Evolutionary conservation across 2,888 invertebrate genomes (phyloP).

Genomic region (Ametastegia equiseti): DNA sequence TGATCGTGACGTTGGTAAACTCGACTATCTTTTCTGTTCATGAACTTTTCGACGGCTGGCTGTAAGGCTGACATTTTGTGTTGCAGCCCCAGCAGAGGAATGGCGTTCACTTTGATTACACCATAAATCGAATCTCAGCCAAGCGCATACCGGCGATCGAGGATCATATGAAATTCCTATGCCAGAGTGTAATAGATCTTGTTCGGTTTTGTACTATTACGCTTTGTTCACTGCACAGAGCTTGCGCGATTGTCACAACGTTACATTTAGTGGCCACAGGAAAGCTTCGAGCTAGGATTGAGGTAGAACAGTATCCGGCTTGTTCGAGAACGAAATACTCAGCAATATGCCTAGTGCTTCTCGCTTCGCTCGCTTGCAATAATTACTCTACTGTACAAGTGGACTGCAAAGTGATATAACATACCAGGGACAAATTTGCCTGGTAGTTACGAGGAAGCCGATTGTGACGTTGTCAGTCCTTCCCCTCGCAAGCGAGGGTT

Average conservation of each 20-base stretch:
- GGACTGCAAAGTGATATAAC: neutral
- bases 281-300: neutral
- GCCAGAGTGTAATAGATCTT: slow-evolving; percentile 26
- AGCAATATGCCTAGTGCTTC: neutral
- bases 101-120: slow-evolving; percentile 66
- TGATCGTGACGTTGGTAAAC: too few species aligned
- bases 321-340: neutral
- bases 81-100: neutral
- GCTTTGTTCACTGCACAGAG: neutral
- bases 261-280: neutral
- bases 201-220: slow-evolving; percentile 11
- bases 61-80: neutral
- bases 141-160: slow-evolving; percentile 65
- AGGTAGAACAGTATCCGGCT: neutral
- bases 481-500: slow-evolving; percentile 11
- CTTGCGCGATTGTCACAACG: neutral
- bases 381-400: neutral
- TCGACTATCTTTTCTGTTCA: too few species aligned
- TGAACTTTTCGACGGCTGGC: too few species aligned
- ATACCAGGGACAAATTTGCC: slow-evolving; percentile 17
- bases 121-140: slow-evolving; percentile 73
- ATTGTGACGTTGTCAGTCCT: slow-evolving; percentile 2
- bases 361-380: neutral
- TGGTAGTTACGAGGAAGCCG: slow-evolving; percentile 9
- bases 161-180: slow-evolving; percentile 73